Evolutionary conservation across 2,888 invertebrate genomes (phyloP), one percentile per base, ranked within the genome.

Genomic region (Argyresthia albistria): DNA sequence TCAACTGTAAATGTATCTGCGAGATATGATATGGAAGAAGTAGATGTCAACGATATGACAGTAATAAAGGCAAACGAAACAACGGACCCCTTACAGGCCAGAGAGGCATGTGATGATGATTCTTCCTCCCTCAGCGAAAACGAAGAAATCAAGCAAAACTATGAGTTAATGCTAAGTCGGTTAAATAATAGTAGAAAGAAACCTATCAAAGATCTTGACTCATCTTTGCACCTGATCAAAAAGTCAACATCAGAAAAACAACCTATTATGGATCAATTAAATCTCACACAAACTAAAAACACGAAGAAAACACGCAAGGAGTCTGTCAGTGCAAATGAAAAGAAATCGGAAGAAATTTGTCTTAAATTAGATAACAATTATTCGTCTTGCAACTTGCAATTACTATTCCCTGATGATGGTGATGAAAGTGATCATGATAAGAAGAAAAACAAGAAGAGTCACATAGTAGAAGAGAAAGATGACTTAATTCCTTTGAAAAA

Each of bases 391-490:
- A 74, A 80, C 58, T 66, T 86, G 62, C 68, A 73, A 55, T 62
- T 84, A 36, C 59, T 86, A 11, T 82, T 86, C 58, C 70, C 80
- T 55, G 83, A 84, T 61, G 79, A 83, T 35, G 83, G 80, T 54
- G 74, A 68, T 59, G 74, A 71, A 49, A 70, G 69, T 62, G 57
- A 64, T 8, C 62, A 57, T 15, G 54, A 54, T 35, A 56, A 51
- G 37, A 61, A 60, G 15, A 54, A 57, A 9, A 58, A 55, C 51
- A 53, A 52, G 55, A 46, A 50, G 53, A 35, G 53, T n/a, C 46
- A 43, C 69, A 72, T 16, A 25, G 25, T 4, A 6, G 25, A 25
- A 25, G 25, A 25, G 25, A 25, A 25, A 25, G 57, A 64, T 7
- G 46, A 52, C 25, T 70, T 70, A 56, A 80, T 81, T 60, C 76